Evolutionary conservation across 2,113 vertebrate genomes (phyloP).

Genomic region (Synchiropus splendidus): DNA sequence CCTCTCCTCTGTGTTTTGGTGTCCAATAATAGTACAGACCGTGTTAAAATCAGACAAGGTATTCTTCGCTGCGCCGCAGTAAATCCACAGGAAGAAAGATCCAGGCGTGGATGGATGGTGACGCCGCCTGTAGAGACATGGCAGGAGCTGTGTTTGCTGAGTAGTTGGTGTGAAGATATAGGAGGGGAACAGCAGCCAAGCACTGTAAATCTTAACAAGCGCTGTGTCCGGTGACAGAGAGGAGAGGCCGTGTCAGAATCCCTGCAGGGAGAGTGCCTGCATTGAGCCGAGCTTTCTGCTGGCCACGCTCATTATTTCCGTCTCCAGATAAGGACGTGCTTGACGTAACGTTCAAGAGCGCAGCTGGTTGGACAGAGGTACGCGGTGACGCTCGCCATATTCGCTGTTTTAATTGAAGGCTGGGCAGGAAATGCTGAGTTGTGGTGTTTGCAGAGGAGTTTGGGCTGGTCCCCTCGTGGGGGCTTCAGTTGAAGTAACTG

Average conservation of each 20-base stretch:
- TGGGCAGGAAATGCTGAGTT: not conserved
- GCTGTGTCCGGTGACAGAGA: conserved; percentile 24
- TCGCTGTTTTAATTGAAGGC: conserved; percentile 13
- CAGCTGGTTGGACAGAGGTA: conserved; percentile 21
- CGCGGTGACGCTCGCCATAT: conserved; percentile 9
- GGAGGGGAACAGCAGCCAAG: conserved; percentile 28
- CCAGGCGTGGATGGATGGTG: conserved; percentile 7
- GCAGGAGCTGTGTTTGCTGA: too few relatives aligned
- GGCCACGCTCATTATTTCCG: conserved; percentile 44
- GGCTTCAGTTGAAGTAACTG: not conserved
- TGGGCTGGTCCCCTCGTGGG: too few relatives aligned
- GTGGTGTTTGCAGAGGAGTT: not conserved
- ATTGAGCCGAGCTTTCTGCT: conserved; percentile 38
- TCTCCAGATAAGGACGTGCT: conserved; percentile 44
- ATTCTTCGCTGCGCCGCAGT: too few relatives aligned
- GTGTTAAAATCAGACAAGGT: too few relatives aligned
- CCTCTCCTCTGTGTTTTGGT: not conserved
- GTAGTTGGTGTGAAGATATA: conserved; percentile 42
- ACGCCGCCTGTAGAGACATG: conserved; percentile 15
- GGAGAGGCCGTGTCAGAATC: conserved; percentile 39
- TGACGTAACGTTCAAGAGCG: conserved; percentile 42
- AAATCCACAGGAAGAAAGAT: not conserved
- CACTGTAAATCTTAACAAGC: conserved; percentile 42
- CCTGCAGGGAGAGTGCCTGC: conserved; percentile 46
- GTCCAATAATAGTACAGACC: too few relatives aligned